These are phyloP conservation scores for Oopsacas minuta DNA, from an alignment of 37 sponge, comb jelly and placozoan species.

Conservation along the genomic window DNA sequence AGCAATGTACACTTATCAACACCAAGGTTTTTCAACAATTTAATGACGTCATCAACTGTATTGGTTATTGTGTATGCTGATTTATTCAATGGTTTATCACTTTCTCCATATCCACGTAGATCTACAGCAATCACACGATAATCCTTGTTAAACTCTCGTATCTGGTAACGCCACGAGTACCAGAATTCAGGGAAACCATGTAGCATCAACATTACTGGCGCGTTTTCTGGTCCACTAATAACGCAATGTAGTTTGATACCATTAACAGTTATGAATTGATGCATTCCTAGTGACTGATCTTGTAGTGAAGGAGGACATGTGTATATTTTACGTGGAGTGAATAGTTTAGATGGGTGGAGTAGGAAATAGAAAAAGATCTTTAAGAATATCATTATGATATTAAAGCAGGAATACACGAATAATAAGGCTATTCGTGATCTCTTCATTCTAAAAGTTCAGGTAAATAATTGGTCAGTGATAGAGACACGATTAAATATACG, in stretches of 20 bases:
- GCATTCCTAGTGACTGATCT: constrained; percentile 41
- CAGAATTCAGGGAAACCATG: constrained; percentile 80
- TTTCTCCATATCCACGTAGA: constrained; percentile 71
- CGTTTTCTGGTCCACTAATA: constrained; percentile 30
- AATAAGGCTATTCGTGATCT: not conserved
- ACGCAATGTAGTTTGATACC: constrained; percentile 59
- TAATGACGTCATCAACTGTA: constrained; percentile 37
- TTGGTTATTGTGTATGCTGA: constrained; percentile 34
- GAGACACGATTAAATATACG: no score
- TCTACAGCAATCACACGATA: constrained; percentile 67
- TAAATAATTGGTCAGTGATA: no score
- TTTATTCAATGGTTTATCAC: constrained; percentile 47
- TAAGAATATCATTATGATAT: not conserved
- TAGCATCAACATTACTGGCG: constrained; percentile 56
- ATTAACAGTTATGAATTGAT: constrained; percentile 48
- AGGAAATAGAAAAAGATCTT: not conserved
- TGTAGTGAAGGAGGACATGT: constrained; percentile 29
- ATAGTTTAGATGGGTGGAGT: not conserved
- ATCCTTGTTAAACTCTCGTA: constrained; percentile 58
- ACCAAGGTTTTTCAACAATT: constrained; percentile 30
- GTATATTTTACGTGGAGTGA: not conserved
- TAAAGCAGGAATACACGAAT: not conserved
- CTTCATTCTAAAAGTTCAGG: not conserved
- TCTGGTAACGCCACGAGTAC: constrained; percentile 73
- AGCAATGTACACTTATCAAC: constrained; percentile 46